Conservation (phyloP, 2,113 vertebrate genomes). For the Gallinago jamesoni region DNA sequence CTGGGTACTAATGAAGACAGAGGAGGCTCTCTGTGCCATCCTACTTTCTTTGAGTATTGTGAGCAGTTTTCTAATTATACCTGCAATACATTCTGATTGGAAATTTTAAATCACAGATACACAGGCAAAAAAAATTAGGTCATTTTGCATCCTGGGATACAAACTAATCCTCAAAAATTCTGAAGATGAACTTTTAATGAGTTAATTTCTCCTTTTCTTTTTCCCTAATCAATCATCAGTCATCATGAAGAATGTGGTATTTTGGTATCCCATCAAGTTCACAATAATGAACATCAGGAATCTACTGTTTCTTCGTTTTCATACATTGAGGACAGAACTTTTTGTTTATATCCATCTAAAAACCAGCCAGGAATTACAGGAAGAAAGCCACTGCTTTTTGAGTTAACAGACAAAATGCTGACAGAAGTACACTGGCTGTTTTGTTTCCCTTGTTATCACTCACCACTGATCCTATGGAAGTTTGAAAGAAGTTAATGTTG, state of each 20-base stretch:
- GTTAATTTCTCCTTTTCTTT: not conserved
- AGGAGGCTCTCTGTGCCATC: not conserved
- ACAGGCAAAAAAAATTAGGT: not conserved
- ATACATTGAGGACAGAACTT: accelerated
- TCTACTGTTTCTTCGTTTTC: not conserved
- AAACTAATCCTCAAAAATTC: not conserved
- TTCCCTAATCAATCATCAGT: not conserved
- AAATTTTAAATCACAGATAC: not conserved
- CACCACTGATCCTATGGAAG: not conserved
- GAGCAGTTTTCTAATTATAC: not conserved
- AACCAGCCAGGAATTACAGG: not conserved
- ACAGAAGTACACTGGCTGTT: not conserved
- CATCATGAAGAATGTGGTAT: not conserved
- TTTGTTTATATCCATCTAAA: not conserved
- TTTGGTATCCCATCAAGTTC: not conserved
- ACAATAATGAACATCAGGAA: not conserved
- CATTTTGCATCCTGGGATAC: not conserved
- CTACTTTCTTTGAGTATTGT: not conserved
- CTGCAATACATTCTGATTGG: not conserved
- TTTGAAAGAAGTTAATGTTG: not conserved
- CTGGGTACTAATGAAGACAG: not conserved
- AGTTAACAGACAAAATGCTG: not conserved
- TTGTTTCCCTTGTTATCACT: not conserved
- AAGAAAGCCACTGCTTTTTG: not conserved
- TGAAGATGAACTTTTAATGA: not conserved